Percentiles rank a stretch among this genome's conserved stretches.
phyloP scores from a whole-genome alignment of 2,113 vertebrate genomes.

The Zootoca vivipara region DNA sequence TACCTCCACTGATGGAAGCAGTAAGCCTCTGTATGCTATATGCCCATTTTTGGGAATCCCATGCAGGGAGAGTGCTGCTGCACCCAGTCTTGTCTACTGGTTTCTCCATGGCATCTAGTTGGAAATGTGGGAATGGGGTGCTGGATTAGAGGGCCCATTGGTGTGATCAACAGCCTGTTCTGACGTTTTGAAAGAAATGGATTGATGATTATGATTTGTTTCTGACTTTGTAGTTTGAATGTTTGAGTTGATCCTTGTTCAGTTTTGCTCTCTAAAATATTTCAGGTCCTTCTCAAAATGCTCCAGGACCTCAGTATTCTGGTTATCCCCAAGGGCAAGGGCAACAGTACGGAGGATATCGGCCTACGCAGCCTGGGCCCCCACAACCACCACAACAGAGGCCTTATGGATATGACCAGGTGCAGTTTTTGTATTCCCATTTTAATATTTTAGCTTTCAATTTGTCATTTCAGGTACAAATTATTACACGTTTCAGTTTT shows the following conservation, averaged over 20 bases:
- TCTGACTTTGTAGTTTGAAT: neutral
- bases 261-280: constrained; percentile 16
- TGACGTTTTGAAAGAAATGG: neutral
- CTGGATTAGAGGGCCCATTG: too few species aligned
- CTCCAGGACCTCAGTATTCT: constrained; percentile 91
- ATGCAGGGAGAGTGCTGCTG: too few species aligned
- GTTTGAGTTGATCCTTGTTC: neutral
- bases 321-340: constrained; percentile 97
- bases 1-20: too few species aligned
- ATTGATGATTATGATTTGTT: neutral
- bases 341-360: constrained; percentile 94
- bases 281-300: constrained; percentile 89
- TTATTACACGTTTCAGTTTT: neutral
- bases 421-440: constrained; percentile 62
- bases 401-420: constrained; percentile 98
- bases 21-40: too few species aligned
- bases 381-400: constrained; percentile 95
- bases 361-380: constrained; percentile 93
- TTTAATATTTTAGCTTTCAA: neutral
- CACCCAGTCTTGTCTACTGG: too few species aligned
- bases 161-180: too few species aligned
- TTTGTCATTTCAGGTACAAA: neutral
- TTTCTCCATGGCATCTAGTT: too few species aligned
- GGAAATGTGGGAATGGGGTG: too few species aligned
- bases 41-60: too few species aligned